Evolutionary conservation across 2,113 vertebrate species (phyloP).

Genomic region (Triplophysa dalaica): DNA sequence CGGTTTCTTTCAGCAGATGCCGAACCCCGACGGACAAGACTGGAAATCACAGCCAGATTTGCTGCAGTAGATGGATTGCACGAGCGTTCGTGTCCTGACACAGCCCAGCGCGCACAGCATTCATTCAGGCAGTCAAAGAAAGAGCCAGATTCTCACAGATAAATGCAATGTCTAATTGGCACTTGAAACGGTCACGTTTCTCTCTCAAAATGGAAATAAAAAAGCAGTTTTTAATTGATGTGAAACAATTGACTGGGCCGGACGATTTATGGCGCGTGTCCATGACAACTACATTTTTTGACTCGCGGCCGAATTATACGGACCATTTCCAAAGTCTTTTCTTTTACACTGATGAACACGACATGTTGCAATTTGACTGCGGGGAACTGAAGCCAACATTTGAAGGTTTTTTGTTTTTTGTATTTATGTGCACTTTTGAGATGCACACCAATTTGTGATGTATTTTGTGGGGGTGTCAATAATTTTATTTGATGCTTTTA

Average conservation of each 20-base stretch:
- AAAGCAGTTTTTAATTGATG: constrained; percentile 29
- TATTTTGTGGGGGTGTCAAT: constrained; percentile 16
- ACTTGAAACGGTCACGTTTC: constrained; percentile 18
- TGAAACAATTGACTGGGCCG: constrained; percentile 1
- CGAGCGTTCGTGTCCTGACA: constrained; percentile 17
- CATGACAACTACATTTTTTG: constrained; percentile 26
- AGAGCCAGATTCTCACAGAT: constrained; percentile 34
- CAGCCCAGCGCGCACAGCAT: constrained; percentile 17
- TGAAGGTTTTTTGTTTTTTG: not conserved
- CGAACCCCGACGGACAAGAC: constrained; percentile 18
- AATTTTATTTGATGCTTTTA: constrained; percentile 31
- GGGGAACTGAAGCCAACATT: not conserved
- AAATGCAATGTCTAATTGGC: constrained; percentile 41
- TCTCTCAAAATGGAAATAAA: constrained; percentile 3
- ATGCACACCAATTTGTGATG: not conserved
- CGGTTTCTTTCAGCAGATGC: constrained; percentile 23
- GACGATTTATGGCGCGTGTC: constrained; percentile 26
- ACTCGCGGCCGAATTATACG: not conserved
- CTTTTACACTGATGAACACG: constrained; percentile 9
- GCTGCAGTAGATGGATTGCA: constrained; percentile 26
- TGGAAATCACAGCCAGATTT: constrained; percentile 26
- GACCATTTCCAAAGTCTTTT: not conserved
- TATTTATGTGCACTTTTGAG: not conserved
- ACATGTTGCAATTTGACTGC: not conserved
- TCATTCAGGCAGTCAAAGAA: constrained; percentile 23